Conservation (phyloP, 53 echinoderm and acorn worm genomes). For the Hippasteria phrygiana region DNA sequence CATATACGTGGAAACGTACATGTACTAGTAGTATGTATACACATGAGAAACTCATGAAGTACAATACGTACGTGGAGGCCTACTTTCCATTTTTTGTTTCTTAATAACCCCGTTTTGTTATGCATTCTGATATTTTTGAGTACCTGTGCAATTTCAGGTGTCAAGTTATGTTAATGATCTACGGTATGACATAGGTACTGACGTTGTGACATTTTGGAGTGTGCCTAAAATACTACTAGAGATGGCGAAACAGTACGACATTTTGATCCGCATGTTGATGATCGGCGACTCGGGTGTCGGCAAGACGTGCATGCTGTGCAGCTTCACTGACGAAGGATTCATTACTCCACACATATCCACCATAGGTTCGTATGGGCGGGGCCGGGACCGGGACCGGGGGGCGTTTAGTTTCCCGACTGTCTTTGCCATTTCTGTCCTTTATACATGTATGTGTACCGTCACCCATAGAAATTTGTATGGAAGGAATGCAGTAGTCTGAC, state of each 20-base stretch:
- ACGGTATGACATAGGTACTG: background rate
- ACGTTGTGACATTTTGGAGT: background rate
- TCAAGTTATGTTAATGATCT: background rate
- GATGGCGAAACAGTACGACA: constrained; percentile 99
- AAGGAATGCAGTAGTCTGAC: too few species aligned
- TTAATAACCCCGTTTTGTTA: background rate
- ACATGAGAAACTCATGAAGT: too few species aligned
- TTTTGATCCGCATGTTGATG: constrained; percentile 93
- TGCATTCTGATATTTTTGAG: background rate
- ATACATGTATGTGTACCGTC: too few species aligned
- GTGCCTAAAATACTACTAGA: background rate
- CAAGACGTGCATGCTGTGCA: constrained; percentile 97
- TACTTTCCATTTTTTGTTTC: background rate
- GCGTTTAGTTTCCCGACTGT: too few species aligned
- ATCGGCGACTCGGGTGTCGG: constrained; percentile 98
- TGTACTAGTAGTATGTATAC: too few species aligned
- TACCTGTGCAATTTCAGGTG: background rate
- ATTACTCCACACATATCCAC: constrained; percentile 89
- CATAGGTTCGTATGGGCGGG: constrained; percentile 71
- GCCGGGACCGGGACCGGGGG: too few species aligned
- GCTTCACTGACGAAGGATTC: constrained; percentile 88
- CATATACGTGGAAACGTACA: too few species aligned
- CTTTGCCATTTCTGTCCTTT: too few species aligned
- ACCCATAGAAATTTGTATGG: too few species aligned
- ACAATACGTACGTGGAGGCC: too few species aligned